phyloP scores from a whole-genome alignment of 2,888 invertebrate species.

The Drosophila mercatorum region DNA sequence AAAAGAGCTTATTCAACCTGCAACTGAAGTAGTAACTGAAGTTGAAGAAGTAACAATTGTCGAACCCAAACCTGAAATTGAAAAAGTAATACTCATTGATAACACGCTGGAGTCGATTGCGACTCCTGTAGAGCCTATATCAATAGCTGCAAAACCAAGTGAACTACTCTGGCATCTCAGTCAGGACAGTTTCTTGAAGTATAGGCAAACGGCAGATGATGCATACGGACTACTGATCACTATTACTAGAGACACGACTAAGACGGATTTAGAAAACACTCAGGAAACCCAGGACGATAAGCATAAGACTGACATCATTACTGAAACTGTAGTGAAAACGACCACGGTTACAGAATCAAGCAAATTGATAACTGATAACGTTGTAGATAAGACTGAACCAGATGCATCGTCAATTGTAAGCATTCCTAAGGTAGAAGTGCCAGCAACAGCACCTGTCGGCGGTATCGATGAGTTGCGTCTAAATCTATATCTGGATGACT shows the following conservation, averaged over 20 bases:
- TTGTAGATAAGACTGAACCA: constrained; percentile 76
- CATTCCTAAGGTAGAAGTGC: constrained; percentile 65
- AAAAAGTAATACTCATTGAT: constrained; percentile 16
- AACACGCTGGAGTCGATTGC: constrained; percentile 6
- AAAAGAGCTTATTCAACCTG: constrained; percentile 10
- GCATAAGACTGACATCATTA: constrained; percentile 78
- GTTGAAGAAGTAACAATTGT: constrained; percentile 10
- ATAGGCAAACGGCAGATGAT: constrained; percentile 44
- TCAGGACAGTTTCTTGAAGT: constrained; percentile 62
- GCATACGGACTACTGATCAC: constrained; percentile 41
- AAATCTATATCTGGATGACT: constrained; percentile 75
- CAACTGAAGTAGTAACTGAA: constrained; percentile 3
- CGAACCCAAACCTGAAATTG: constrained; percentile 10
- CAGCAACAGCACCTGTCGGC: constrained; percentile 26
- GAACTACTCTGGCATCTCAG: constrained; percentile 67
- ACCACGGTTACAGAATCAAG: constrained; percentile 63
- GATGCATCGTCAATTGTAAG: constrained; percentile 65
- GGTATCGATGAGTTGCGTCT: constrained; percentile 58
- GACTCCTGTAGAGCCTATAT: constrained; percentile 3
- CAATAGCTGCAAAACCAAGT: constrained; percentile 27
- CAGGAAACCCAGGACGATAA: constrained; percentile 73
- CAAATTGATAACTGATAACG: constrained; percentile 55
- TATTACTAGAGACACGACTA: constrained; percentile 31
- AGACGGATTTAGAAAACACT: constrained; percentile 51
- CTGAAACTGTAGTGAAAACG: constrained; percentile 71